Evolutionary conservation across 2,888 invertebrate genomes (phyloP).

Genomic region (Blastobasis lacticolella): DNA sequence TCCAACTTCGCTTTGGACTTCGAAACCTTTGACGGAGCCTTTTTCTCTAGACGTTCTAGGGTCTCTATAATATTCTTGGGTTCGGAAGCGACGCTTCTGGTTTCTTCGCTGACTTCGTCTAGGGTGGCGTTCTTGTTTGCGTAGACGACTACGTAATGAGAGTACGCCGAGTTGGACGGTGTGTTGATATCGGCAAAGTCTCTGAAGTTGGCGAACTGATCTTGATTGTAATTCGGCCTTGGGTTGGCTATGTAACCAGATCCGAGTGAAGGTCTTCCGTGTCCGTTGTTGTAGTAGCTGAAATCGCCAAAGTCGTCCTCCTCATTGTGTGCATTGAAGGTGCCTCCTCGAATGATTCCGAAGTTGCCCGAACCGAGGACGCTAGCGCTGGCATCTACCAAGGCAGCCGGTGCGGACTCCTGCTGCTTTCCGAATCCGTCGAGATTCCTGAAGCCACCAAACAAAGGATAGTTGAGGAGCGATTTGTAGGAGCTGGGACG

Average conservation of each 20-base stretch:
- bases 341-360: conserved; percentile 89
- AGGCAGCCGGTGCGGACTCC: conserved; percentile 45
- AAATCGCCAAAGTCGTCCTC: conserved; percentile 77
- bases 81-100: conserved; percentile 55
- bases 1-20: conserved; percentile 80
- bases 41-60: conserved; percentile 80
- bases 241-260: conserved; percentile 79
- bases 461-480: conserved; percentile 59
- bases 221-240: conserved; percentile 82
- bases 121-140: conserved; percentile 84
- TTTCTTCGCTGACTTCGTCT: conserved; percentile 65
- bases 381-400: conserved; percentile 72
- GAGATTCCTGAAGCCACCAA: conserved; percentile 48
- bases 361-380: conserved; percentile 89
- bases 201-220: conserved; percentile 91
- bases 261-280: conserved; percentile 79
- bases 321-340: conserved; percentile 85
- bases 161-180: conserved; percentile 85
- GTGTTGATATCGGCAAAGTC: conserved; percentile 93
- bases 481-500: conserved; percentile 69
- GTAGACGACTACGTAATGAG: conserved; percentile 88
- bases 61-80: conserved; percentile 92
- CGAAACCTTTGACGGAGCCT: conserved; percentile 56
- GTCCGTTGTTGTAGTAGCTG: conserved; percentile 79
- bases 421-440: conserved; percentile 56